Evolutionary conservation across 2,888 invertebrate genomes (phyloP), one percentile per base, ranked within the genome.

Genomic region (Amiota mariae): DNA sequence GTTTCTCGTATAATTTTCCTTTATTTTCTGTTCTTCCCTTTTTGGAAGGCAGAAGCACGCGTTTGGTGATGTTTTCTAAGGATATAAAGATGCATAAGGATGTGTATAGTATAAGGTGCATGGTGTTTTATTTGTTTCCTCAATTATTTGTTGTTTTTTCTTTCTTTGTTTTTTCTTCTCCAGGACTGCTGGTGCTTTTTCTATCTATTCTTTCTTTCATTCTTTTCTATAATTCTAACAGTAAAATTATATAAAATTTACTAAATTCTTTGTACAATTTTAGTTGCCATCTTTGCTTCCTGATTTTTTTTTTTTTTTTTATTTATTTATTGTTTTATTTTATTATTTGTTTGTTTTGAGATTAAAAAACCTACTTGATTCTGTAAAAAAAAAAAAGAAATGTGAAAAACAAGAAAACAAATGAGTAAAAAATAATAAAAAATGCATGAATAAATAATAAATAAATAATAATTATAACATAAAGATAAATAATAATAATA

Each of bases 251-350:
- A 79, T 82, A 78, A 78, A 84, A 76, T 82, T 79, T 48, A 75
- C 84, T 84, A 79, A 84, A 81, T 76, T 80, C 79, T 83, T 81
- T 83, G 83, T 84, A 83, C 81, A 84, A 77, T 75, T 77, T 78
- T 70, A 80, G 75, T 80, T 78, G 46, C 54, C 47, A 77, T 75
- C 76, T 78, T 70, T 79, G 75, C 80, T 78, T 15, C 54, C 47
- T 72, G 66, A 49, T 71, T 12, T 8, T 4, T 12, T 51, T 8
- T 51, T n/a, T 2, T 4, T 66, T 66, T 18, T 48, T 48, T 51
- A 20, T 51, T 24, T 77, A 75, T 70, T 73, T 51, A 20, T 20
- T 71, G 72, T 75, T 71, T 24, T 71, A 72, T 13, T 71, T 59
- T 66, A 72, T 78, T 70, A 76, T 75, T 74, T 70, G 72, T 75